Evolutionary conservation across 1,140 invertebrate species (phyloP).

Genomic region (Heliconius hewitsoni): DNA sequence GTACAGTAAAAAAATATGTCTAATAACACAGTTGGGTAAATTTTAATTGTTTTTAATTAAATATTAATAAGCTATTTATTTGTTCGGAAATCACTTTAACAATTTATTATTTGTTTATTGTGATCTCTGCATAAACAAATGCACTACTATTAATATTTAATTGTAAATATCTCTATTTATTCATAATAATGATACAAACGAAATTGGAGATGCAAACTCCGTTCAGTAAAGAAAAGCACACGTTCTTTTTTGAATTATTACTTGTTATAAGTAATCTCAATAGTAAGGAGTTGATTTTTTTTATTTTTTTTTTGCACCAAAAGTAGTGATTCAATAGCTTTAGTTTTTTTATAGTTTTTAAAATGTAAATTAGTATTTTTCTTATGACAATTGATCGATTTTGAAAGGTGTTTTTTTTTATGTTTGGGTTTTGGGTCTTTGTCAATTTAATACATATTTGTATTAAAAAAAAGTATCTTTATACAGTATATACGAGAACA

Average conservation of each 20-base stretch:
- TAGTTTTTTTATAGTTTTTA: background rate
- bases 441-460: too few relatives aligned
- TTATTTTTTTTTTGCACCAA: conserved; percentile 2
- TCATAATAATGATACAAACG: background rate
- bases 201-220: background rate
- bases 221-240: conserved; percentile 15
- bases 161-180: too few relatives aligned
- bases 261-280: conserved; percentile 15
- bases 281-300: background rate
- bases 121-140: too few relatives aligned
- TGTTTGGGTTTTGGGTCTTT: background rate
- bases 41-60: too few relatives aligned
- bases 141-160: too few relatives aligned
- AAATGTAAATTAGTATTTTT: conserved; percentile 7
- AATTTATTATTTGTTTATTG: too few relatives aligned
- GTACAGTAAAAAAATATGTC: background rate
- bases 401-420: background rate
- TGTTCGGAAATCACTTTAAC: too few relatives aligned
- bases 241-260: background rate
- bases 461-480: too few relatives aligned
- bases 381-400: background rate
- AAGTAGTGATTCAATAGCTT: conserved; percentile 5
- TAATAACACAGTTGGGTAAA: too few relatives aligned
- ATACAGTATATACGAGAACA: too few relatives aligned
- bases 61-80: too few relatives aligned